Evolutionary conservation across 2,888 invertebrate genomes (phyloP).

Genomic region (Andrena dorsata): DNA sequence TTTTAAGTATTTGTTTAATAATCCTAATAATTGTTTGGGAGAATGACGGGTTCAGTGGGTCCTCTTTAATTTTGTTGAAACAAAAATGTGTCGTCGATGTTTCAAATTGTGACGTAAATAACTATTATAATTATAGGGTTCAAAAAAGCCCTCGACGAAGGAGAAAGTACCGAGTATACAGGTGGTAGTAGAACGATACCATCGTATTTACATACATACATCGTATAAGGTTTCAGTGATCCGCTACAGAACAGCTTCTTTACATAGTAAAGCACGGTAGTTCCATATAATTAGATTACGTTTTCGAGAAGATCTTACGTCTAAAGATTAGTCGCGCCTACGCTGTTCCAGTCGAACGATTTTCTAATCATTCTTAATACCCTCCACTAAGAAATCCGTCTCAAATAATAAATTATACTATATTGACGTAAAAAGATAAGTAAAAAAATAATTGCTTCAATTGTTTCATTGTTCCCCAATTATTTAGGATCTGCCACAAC

Average conservation of each 20-base stretch:
- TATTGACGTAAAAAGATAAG: no score
- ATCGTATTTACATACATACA: constrained; percentile 22
- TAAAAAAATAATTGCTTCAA: no score
- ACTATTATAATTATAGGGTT: neutral
- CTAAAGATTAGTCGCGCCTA: neutral
- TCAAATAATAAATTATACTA: no score
- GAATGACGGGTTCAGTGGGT: neutral
- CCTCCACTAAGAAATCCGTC: neutral
- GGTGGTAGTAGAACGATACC: neutral
- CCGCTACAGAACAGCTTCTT: neutral
- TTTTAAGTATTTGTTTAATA: no score
- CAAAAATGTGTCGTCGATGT: neutral
- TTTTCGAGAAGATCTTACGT: constrained; percentile 5
- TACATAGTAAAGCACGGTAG: neutral
- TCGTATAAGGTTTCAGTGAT: constrained; percentile 31
- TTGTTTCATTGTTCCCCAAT: no score
- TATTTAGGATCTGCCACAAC: no score
- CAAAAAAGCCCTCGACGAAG: neutral
- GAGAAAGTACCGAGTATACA: neutral
- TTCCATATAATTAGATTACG: constrained; percentile 39
- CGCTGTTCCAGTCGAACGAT: neutral
- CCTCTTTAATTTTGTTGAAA: neutral
- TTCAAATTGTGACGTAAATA: no score
- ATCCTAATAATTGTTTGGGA: neutral
- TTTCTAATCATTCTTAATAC: neutral